These are phyloP conservation scores for Axis porcinus DNA, from an alignment of 2,113 vertebrate genomes.

Conservation along the genomic window DNA sequence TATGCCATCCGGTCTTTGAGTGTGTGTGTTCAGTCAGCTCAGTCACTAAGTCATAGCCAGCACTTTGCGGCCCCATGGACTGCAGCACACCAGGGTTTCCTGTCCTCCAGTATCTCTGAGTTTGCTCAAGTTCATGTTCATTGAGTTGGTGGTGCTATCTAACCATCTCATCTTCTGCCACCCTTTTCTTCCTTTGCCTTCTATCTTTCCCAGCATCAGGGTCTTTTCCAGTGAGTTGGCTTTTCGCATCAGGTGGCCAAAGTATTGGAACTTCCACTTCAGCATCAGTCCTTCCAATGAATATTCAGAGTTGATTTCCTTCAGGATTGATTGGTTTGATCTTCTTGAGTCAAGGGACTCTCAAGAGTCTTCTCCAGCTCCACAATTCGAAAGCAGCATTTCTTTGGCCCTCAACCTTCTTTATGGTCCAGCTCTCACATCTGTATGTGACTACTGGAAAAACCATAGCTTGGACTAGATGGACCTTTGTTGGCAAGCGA, in stretches of 20 bases:
- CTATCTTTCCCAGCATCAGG: neutral
- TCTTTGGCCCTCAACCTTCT: neutral
- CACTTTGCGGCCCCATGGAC: neutral
- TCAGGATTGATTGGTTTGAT: neutral
- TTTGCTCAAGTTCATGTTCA: neutral
- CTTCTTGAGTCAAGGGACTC: neutral
- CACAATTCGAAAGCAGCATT: neutral
- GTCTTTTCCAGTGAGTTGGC: neutral
- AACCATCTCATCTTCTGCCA: neutral
- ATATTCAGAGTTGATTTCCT: neutral
- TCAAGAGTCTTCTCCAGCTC: neutral
- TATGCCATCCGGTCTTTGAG: neutral
- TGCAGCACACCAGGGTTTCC: neutral
- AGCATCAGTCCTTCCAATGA: neutral
- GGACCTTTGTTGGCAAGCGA: neutral
- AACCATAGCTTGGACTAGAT: neutral
- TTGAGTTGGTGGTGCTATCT: neutral
- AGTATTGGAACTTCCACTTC: neutral
- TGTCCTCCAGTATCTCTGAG: neutral
- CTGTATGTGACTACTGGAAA: accelerated
- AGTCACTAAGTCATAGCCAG: neutral
- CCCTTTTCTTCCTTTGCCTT: neutral
- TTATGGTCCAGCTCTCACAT: neutral
- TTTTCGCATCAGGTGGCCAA: neutral
- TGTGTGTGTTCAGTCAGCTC: neutral